These are phyloP conservation scores for Phaethornis superciliosus DNA, from an alignment of 2,113 vertebrate genomes.

Conservation along the genomic window DNA sequence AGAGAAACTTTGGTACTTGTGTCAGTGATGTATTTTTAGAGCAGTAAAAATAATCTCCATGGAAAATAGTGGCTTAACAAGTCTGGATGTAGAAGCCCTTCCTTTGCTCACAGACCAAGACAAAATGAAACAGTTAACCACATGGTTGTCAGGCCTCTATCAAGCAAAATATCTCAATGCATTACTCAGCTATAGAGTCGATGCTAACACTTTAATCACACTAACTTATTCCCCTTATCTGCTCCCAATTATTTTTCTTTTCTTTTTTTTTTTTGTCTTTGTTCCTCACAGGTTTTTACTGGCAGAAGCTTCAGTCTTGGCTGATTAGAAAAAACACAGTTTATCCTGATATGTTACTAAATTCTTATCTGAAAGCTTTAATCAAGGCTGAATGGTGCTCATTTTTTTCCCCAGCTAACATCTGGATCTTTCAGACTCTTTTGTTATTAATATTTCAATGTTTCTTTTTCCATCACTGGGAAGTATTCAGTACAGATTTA, in stretches of 20 bases:
- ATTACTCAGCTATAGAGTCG: background rate
- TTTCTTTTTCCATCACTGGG: slow-evolving; percentile 30
- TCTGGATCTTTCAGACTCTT: slow-evolving; percentile 7
- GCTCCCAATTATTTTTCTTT: background rate
- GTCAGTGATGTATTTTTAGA: slow-evolving; percentile 59
- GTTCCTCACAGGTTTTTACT: background rate
- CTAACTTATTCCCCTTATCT: background rate
- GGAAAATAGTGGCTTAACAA: slow-evolving; percentile 52
- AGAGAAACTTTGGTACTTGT: slow-evolving; percentile 8
- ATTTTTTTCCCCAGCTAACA: background rate
- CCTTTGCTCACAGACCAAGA: slow-evolving; percentile 25
- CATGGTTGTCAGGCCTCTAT: background rate
- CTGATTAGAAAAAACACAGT: background rate
- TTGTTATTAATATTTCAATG: background rate
- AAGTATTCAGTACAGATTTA: slow-evolving; percentile 27
- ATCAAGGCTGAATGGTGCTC: slow-evolving; percentile 17
- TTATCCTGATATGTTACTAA: background rate
- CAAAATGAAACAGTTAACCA: slow-evolving; percentile 22
- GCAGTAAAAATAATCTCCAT: slow-evolving; percentile 36
- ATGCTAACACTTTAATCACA: background rate
- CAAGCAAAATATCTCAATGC: background rate
- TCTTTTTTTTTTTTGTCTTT: background rate
- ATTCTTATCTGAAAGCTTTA: slow-evolving; percentile 23
- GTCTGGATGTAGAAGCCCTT: slow-evolving; percentile 37
- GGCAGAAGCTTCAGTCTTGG: background rate